These are phyloP conservation scores for Astropecten irregularis DNA, from an alignment of 53 echinoderm and acorn worm genomes.

Conservation along the genomic window DNA sequence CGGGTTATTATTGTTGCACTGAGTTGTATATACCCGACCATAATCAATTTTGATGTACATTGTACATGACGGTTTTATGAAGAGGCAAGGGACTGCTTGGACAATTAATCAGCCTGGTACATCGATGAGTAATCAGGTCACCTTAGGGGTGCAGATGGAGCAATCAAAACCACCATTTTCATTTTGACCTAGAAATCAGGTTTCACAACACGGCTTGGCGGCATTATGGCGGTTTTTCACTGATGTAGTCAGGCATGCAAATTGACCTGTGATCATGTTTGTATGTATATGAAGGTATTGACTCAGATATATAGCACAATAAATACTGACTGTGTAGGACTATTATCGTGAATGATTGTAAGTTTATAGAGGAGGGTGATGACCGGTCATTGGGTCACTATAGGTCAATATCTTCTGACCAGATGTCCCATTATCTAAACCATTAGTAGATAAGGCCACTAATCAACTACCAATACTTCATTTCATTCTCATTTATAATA, in stretches of 20 bases:
- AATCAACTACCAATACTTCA: too few species aligned
- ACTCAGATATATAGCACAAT: not conserved
- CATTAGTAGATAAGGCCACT: too few species aligned
- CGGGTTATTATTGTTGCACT: too few species aligned
- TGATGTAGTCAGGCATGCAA: slow-evolving; percentile 15
- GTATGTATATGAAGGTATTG: too few species aligned
- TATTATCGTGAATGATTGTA: not conserved
- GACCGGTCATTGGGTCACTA: slow-evolving; percentile 13
- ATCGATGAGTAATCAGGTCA: slow-evolving; percentile 48
- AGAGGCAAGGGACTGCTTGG: slow-evolving; percentile 6
- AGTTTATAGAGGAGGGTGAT: slow-evolving; percentile 15
- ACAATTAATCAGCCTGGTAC: not conserved
- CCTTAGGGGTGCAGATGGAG: not conserved
- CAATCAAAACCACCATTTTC: not conserved
- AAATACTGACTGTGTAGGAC: not conserved
- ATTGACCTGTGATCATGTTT: slow-evolving; percentile 3
- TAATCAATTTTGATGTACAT: too few species aligned
- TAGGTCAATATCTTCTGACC: slow-evolving; percentile 35
- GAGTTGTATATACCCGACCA: too few species aligned
- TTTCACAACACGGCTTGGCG: not conserved
- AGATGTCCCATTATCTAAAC: too few species aligned
- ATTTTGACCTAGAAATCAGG: slow-evolving; percentile 33
- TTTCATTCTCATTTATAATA: too few species aligned
- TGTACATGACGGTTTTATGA: too few species aligned
- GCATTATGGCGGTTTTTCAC: not conserved